Conservation (phyloP, 2,888 invertebrate genomes). For the Enchytraeus crypticus region DNA sequence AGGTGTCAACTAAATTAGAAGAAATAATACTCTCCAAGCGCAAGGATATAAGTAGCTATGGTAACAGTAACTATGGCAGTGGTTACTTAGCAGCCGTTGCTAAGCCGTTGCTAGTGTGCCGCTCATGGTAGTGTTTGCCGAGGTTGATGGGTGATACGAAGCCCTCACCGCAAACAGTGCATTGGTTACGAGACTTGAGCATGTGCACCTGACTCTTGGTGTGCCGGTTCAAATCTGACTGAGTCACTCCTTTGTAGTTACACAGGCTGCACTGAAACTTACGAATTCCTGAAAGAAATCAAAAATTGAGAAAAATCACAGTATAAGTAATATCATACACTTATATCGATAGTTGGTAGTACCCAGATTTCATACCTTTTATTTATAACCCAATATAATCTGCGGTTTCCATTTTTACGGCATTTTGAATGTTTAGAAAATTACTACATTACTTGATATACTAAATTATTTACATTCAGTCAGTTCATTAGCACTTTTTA, state of each 20-base stretch:
- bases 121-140: slow-evolving; percentile 49
- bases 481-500: too few species aligned
- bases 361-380: background rate
- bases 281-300: slow-evolving; percentile 42
- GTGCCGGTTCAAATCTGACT: slow-evolving; percentile 51
- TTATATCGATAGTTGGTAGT: background rate
- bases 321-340: too few species aligned
- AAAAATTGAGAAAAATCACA: background rate
- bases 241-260: slow-evolving; percentile 51
- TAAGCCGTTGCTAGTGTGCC: background rate
- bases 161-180: slow-evolving; percentile 43
- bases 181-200: slow-evolving; percentile 46
- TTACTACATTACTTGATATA: too few species aligned
- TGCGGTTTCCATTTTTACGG: too few species aligned
- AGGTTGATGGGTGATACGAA: slow-evolving; percentile 44
- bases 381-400: background rate
- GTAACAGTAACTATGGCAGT: too few species aligned
- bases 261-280: slow-evolving; percentile 49
- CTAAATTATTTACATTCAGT: too few species aligned
- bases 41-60: too few species aligned
- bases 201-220: slow-evolving; percentile 50
- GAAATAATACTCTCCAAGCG: too few species aligned
- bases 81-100: too few species aligned
- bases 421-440: background rate
- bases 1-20: too few species aligned